Base-by-base conservation (phyloP, 2,888 invertebrate genomes). In the Taenaris catops region DNA sequence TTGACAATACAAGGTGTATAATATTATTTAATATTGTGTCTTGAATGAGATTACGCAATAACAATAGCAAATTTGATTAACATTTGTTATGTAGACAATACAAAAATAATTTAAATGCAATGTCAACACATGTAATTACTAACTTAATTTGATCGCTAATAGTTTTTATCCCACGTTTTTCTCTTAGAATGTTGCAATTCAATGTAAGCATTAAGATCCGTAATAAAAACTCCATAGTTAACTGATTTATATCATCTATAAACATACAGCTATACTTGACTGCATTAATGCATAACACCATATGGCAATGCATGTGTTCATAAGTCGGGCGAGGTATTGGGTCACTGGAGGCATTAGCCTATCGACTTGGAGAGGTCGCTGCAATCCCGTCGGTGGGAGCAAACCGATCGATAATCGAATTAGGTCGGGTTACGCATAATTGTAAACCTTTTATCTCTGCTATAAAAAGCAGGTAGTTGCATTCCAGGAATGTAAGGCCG, bases 391-490 rank as follows among this genome's bases (percentile, higher is more conserved):
- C 48, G 55, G 43, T 47, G 48, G 49, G 53, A 59, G 53, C 49
- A 48, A 48, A 47, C 44, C 46, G 58, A 70, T 78, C 67, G 55
- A 63, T 69, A 58, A 61, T 63, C 53, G 58, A 71, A 73, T 58
- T 59, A 53, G 63, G 71, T 67, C 59, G 76, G 62, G 58, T 64
- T 63, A 55, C 57, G 48, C 27, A 69, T 71, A 69, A 69, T 71
- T 71, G 67, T 55, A 60, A 58, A 56, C 64, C 31, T 38, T 40
- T 67, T 70, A 74, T 75, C 68, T 69, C 46, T 25, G 49, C 60
- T 68, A 70, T 70, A 74, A 79, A 78, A 71, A 76, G 71, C 84
- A 84, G 84, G 84, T 83, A 84, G 83, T 68, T 67, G 65, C 63
- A 67, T 81, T 80, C 81, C 62, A 64, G 66, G 76, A 74, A 79